Evolutionary conservation across 2,888 invertebrate species (phyloP).

Genomic region (Oscheius myriophilus): DNA sequence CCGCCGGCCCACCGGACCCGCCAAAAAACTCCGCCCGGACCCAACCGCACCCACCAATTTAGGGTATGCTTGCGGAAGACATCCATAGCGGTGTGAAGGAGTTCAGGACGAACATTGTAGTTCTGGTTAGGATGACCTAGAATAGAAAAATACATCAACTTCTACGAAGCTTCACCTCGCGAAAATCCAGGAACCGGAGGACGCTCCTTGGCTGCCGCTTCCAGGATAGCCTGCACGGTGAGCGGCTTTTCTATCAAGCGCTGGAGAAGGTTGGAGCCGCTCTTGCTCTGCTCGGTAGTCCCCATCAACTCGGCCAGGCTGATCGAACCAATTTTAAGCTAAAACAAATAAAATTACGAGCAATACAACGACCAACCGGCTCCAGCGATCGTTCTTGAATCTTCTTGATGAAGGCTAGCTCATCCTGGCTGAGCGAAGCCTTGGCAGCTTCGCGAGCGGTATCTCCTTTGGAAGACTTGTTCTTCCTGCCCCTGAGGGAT

Average conservation of each 20-base stretch:
- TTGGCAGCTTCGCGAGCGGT: no score
- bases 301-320: constrained; percentile 23
- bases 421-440: neutral
- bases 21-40: no score
- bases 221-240: constrained; percentile 1
- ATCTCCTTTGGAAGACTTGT: no score
- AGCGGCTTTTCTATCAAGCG: constrained; percentile 10
- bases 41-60: no score
- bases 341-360: neutral
- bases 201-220: constrained; percentile 2
- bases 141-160: neutral
- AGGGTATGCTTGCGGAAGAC: neutral
- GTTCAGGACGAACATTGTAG: constrained; percentile 15
- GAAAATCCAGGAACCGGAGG: constrained; percentile 30
- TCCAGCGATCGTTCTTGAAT: neutral
- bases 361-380: neutral
- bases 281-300: neutral
- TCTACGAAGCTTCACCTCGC: neutral
- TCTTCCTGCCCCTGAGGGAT: no score
- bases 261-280: constrained; percentile 10
- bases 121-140: neutral
- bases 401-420: neutral
- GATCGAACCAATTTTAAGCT: constrained; percentile 17
- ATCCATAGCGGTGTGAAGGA: constrained; percentile 15
- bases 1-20: no score